These are phyloP conservation scores for Boloria euphrosyne DNA, from an alignment of 2,888 invertebrate species.

Conservation along the genomic window DNA sequence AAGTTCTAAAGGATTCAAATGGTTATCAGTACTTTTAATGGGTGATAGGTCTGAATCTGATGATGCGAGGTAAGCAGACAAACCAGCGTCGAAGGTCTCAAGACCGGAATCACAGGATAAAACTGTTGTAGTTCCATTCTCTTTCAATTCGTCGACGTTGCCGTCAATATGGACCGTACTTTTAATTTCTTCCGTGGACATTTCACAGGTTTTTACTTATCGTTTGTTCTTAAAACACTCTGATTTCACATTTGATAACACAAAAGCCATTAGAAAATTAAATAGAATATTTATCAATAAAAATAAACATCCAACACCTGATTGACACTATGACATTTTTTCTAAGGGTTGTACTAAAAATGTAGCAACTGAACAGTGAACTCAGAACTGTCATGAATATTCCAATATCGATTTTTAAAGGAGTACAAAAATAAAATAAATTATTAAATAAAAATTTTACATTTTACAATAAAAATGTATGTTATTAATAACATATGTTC, in stretches of 20 bases:
- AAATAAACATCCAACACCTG: conserved; percentile 62
- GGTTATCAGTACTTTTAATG: conserved; percentile 40
- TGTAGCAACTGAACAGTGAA: no score
- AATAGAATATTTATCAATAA: conserved; percentile 51
- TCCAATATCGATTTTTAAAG: conserved; percentile 1
- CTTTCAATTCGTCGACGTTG: conserved; percentile 60
- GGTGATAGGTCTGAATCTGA: conserved; percentile 54
- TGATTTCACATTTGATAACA: conserved; percentile 43
- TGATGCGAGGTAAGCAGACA: conserved; percentile 47
- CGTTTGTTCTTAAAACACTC: conserved; percentile 39
- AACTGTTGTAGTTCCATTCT: conserved; percentile 53
- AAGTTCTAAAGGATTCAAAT: not conserved
- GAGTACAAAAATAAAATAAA: not conserved
- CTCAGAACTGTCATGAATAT: no score
- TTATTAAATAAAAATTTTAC: not conserved
- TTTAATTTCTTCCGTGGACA: conserved; percentile 57
- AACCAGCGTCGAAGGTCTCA: conserved; percentile 53
- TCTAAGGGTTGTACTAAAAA: conserved; percentile 15
- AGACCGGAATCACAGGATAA: conserved; percentile 61
- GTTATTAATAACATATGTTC: no score
- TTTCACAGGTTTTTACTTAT: conserved; percentile 45
- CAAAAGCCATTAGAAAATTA: conserved; percentile 53
- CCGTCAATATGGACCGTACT: conserved; percentile 54
- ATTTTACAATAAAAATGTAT: no score
- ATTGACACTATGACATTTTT: conserved; percentile 38